phyloP scores from a whole-genome alignment of 2,113 vertebrate species.

The Upupa epops region DNA sequence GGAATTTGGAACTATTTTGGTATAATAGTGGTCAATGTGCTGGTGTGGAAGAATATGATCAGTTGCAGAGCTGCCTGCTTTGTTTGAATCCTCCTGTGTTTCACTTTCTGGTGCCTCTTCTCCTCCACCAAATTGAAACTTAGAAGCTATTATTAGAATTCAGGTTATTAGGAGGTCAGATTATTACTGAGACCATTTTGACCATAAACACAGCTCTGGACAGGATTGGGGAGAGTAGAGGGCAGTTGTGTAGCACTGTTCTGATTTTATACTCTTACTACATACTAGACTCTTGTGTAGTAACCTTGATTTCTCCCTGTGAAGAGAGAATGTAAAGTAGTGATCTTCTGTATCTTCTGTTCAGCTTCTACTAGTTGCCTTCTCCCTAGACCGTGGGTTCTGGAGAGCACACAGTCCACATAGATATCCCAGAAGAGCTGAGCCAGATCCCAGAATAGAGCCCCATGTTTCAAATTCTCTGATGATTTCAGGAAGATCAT shows the following conservation, averaged over 20 bases:
- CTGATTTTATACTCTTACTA: neutral
- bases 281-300: neutral
- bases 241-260: neutral
- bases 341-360: constrained; percentile 62
- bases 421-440: constrained; percentile 96
- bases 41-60: neutral
- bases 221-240: neutral
- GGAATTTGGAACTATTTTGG: neutral
- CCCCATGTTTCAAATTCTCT: constrained; percentile 85
- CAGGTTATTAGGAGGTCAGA: neutral
- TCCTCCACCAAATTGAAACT: neutral
- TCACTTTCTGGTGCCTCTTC: neutral
- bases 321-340: constrained; percentile 62
- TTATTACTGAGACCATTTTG: neutral
- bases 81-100: neutral
- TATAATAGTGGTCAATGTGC: neutral
- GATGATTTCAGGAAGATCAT: constrained; percentile 92
- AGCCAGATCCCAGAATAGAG: constrained; percentile 94
- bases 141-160: neutral
- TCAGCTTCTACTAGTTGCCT: constrained; percentile 71
- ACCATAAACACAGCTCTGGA: neutral
- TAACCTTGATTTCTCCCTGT: constrained; percentile 71
- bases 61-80: neutral
- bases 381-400: constrained; percentile 91
- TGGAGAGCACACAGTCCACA: constrained; percentile 90